A percentile compares a stretch with the other conserved stretches of the same genome.
phyloP scores from a whole-genome alignment of 2,888 invertebrate species.

The Cordilura impudica region DNA sequence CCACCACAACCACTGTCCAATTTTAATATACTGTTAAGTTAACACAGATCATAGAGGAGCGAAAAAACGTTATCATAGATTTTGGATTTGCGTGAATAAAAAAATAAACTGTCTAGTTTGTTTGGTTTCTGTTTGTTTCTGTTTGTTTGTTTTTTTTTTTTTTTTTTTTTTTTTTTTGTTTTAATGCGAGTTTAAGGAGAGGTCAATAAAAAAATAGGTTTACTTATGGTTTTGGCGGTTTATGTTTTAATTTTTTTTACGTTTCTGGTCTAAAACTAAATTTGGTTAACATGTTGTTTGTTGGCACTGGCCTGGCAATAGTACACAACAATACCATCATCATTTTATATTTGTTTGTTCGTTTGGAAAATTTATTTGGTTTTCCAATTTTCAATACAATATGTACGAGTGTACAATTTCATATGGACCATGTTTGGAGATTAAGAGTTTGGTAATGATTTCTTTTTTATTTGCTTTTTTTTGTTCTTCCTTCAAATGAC shows the following conservation, averaged over 20 bases:
- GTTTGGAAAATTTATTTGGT: constrained; percentile 58
- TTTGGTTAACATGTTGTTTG: constrained; percentile 56
- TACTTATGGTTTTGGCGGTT: constrained; percentile 60
- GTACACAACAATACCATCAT: constrained; percentile 52
- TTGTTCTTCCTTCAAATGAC: constrained; percentile 56
- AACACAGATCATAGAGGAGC: constrained; percentile 42
- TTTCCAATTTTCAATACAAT: constrained; percentile 2
- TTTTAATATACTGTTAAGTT: constrained; percentile 33
- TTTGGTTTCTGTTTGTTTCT: constrained; percentile 43
- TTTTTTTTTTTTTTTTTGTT: constrained; percentile 13
- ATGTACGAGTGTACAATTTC: constrained; percentile 16
- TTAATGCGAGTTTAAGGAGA: constrained; percentile 61
- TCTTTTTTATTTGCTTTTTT: constrained; percentile 21
- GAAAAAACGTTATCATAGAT: constrained; percentile 53
- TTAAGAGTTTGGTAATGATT: constrained; percentile 49
- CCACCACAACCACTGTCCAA: constrained; percentile 35
- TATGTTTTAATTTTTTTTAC: not conserved
- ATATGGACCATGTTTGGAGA: constrained; percentile 61
- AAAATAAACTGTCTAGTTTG: constrained; percentile 48
- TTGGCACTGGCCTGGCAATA: constrained; percentile 25
- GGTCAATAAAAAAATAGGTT: constrained; percentile 59
- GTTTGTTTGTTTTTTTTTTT: constrained; percentile 7
- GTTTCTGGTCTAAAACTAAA: constrained; percentile 26
- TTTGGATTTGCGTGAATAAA: constrained; percentile 59
- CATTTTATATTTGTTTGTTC: constrained; percentile 48